Evolutionary conservation across 2,888 invertebrate genomes (phyloP), one percentile per base, ranked within the genome.

Genomic region (Pelosia muscerda): DNA sequence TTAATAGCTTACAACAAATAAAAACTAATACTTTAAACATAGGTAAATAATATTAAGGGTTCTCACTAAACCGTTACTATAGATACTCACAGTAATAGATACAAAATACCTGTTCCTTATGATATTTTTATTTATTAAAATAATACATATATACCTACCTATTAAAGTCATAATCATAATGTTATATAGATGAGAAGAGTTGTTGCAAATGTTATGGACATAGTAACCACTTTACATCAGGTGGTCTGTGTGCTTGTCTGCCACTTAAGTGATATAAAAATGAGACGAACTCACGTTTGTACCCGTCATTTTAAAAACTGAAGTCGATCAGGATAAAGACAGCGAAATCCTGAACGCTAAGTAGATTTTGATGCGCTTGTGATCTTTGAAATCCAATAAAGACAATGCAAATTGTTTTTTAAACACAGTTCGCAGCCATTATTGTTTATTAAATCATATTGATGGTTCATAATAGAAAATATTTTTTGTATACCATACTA

Each of bases 301-400:
- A 5, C 9, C 15, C 6, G 54, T 23, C 15, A 25, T 26, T 61
- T 38, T 25, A 3, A 25, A 54, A 26, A 42, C 42, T 62, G 23
- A 53, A 56, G 9, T 23, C 4, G 28, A 66, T 60, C 55, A 55
- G 49, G 38, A 55, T 9, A 38, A 28, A 28, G 22, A 23, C 11
- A 54, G 61, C 49, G 23, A 62, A 23, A 26, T 62, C 8, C 34
- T 26, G 66, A 64, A 31, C 66, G 31, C 65, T 68, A 25, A 74
- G 69, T 74, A 65, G 64, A 68, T 65, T 75, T 69, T 77, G 59
- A 77, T 74, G 65, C 59, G 54, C 25, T 73, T 69, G 53, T 63
- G 63, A 74, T 55, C 38, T 64, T 65, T 74, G 65, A 31, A 38
- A 10, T 23, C 60, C 28, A 60, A 25, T 55, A 58, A 3, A 23